These are phyloP conservation scores for Cheirogaleus medius DNA, from an alignment of 2,113 vertebrate species.

Conservation along the genomic window DNA sequence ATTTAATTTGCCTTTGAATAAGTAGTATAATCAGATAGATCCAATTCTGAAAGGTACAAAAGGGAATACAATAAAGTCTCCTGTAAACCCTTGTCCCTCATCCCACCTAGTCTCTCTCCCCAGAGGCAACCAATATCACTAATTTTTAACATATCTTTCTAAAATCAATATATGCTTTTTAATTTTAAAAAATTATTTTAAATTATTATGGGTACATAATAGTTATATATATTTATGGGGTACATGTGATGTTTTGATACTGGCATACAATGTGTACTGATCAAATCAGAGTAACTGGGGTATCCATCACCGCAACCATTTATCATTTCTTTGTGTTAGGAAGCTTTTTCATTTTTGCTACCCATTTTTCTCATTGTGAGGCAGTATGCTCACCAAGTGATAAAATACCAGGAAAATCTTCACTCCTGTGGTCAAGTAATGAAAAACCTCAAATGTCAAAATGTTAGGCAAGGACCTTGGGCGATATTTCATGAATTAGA, in stretches of 20 bases:
- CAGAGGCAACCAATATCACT: not conserved
- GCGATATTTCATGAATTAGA: slow-evolving; percentile 66
- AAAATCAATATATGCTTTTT: slow-evolving; percentile 36
- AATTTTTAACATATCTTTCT: not conserved
- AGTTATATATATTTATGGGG: no score
- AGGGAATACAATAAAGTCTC: not conserved
- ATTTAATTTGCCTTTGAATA: not conserved
- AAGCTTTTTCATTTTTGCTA: slow-evolving; percentile 42
- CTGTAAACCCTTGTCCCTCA: not conserved
- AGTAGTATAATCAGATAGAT: not conserved
- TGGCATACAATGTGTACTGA: no score
- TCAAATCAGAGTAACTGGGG: no score
- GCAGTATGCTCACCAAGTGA: slow-evolving; percentile 43
- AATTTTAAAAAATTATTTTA: not conserved
- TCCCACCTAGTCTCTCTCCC: not conserved
- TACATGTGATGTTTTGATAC: no score
- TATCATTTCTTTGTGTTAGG: no score
- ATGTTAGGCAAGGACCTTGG: not conserved
- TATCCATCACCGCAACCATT: no score
- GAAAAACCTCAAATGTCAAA: slow-evolving; percentile 66
- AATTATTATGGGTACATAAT: no score
- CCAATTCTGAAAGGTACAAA: not conserved
- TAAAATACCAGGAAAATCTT: slow-evolving; percentile 70
- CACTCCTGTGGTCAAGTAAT: slow-evolving; percentile 67
- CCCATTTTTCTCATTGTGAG: slow-evolving; percentile 67